Percentiles rank a stretch among this genome's conserved stretches.
Conservation (phyloP, 2,888 invertebrate genomes). For the Pycnomerus fuliginosus region DNA sequence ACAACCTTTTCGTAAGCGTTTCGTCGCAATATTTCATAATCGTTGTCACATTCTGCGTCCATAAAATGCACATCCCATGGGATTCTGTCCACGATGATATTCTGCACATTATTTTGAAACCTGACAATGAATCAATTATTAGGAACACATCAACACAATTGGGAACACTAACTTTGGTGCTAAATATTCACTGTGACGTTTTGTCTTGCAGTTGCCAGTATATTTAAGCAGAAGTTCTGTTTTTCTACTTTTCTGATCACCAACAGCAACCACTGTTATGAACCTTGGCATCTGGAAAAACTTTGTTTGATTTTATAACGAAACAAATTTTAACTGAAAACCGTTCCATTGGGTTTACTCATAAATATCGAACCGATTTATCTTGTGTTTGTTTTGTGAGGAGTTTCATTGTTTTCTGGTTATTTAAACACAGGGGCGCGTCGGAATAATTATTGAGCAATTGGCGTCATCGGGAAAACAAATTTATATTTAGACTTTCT, state of each 20-base stretch:
- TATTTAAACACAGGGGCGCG: no score
- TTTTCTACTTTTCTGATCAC: conserved; percentile 33
- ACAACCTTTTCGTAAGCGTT: conserved; percentile 29
- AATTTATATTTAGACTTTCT: no score
- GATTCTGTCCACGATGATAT: conserved; percentile 33
- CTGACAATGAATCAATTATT: conserved; percentile 20
- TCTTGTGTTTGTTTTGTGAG: no score
- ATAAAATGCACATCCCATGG: conserved; percentile 33
- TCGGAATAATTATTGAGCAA: no score
- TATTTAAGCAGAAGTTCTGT: conserved; percentile 35
- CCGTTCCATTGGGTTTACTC: no score
- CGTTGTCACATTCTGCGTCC: conserved; percentile 33
- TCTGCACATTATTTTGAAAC: conserved; percentile 32
- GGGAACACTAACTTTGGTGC: conserved; percentile 5
- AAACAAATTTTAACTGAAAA: no score
- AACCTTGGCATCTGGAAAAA: conserved; percentile 20
- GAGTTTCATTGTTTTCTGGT: no score
- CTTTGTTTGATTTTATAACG: no score
- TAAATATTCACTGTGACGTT: conserved; percentile 8
- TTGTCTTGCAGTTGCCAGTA: conserved; percentile 19
- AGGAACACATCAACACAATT: background rate
- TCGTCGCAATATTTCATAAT: conserved; percentile 29
- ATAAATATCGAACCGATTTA: no score
- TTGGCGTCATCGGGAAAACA: no score
- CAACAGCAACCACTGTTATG: conserved; percentile 34